These are phyloP conservation scores for Hermaeophaga mercurialis DNA, from an alignment of 2,888 invertebrate genomes.

Conservation along the genomic window DNA sequence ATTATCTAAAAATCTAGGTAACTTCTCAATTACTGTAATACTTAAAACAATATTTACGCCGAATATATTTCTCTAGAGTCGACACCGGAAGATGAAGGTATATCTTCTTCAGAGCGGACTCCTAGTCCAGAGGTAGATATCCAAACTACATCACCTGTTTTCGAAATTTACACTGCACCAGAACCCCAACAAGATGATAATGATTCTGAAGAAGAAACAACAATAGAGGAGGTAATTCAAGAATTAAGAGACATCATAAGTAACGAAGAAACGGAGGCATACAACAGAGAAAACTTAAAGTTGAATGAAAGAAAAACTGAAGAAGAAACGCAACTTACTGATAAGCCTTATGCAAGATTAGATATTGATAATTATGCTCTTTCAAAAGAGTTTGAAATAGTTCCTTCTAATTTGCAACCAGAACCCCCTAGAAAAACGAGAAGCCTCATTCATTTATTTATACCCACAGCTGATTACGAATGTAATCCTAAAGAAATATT, in stretches of 20 bases:
- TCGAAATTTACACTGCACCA: slow-evolving; percentile 65
- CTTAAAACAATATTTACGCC: no score
- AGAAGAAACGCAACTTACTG: slow-evolving; percentile 49
- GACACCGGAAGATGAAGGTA: slow-evolving; percentile 86
- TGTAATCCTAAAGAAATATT: slow-evolving; percentile 60
- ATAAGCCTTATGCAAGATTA: slow-evolving; percentile 50
- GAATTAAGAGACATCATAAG: slow-evolving; percentile 84
- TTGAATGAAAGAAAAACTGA: slow-evolving; percentile 46
- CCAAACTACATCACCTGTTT: slow-evolving; percentile 65
- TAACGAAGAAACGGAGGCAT: slow-evolving; percentile 77
- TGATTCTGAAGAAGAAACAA: slow-evolving; percentile 72
- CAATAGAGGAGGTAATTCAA: slow-evolving; percentile 87
- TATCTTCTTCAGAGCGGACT: slow-evolving; percentile 83
- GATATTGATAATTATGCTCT: slow-evolving; percentile 62
- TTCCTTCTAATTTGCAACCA: slow-evolving; percentile 78
- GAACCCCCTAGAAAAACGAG: slow-evolving; percentile 80
- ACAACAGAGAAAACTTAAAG: slow-evolving; percentile 55
- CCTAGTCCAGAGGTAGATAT: slow-evolving; percentile 73
- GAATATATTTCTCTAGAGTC: slow-evolving; percentile 59
- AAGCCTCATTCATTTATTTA: slow-evolving; percentile 72
- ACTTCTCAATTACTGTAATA: no score
- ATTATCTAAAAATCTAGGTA: slow-evolving; percentile 31
- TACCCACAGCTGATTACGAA: slow-evolving; percentile 64
- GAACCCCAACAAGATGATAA: slow-evolving; percentile 46
- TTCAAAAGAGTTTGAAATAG: slow-evolving; percentile 67